phyloP scores from a whole-genome alignment of 1,140 invertebrate species.

The Drosophila mauritiana region DNA sequence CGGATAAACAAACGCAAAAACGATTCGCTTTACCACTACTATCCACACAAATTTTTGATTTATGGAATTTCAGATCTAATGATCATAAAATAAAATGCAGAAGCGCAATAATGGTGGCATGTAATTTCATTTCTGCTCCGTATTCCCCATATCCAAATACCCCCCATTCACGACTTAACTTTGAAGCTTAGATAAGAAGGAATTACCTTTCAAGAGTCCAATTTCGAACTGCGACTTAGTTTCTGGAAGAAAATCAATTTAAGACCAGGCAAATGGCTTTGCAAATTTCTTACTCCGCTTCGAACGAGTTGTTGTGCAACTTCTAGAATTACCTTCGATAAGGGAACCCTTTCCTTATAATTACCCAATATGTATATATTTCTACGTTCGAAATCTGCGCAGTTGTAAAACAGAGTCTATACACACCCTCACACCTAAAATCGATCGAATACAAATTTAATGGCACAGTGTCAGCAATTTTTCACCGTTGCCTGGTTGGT shows the following conservation, averaged over 20 bases:
- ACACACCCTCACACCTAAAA: constrained; percentile 13
- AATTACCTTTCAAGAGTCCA: constrained; percentile 1
- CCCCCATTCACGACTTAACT: not conserved
- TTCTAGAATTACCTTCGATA: constrained; percentile 24
- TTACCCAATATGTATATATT: constrained; percentile 29
- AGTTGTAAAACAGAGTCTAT: constrained; percentile 26
- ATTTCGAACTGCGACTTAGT: constrained; percentile 27
- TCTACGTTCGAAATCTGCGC: constrained; percentile 30
- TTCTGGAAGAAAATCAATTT: not conserved
- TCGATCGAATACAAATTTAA: constrained; percentile 52
- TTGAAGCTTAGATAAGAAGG: constrained; percentile 13
- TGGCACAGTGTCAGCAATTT: constrained; percentile 62
- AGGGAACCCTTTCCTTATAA: constrained; percentile 28
- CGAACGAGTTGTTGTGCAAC: constrained; percentile 11
- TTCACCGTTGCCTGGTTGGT: constrained; percentile 51
- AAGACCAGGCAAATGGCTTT: constrained; percentile 10
- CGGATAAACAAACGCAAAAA: constrained; percentile 19
- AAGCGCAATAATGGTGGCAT: no score
- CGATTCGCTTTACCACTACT: constrained; percentile 18
- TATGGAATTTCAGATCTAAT: constrained; percentile 5
- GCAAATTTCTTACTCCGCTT: constrained; percentile 13
- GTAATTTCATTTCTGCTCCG: not conserved
- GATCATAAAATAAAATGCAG: not conserved
- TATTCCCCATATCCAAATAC: not conserved
- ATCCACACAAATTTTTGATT: constrained; percentile 18